A percentile compares a stretch with the other conserved stretches of the same genome.
phyloP scores from a whole-genome alignment of 1,140 invertebrate species.

The Calephelis virginiensis region DNA sequence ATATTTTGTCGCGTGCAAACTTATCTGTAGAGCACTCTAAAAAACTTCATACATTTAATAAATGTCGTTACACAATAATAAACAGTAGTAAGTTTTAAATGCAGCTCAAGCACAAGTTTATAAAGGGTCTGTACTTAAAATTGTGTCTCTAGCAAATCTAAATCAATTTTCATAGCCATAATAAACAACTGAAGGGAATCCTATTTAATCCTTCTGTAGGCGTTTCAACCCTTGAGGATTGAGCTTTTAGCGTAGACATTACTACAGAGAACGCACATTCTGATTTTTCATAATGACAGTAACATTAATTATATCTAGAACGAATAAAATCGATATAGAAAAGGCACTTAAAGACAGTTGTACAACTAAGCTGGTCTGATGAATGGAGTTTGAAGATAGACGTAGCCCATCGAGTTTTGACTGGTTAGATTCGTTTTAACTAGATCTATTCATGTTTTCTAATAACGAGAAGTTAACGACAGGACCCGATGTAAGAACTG shows the following conservation, averaged over 20 bases:
- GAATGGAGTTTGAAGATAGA: too few species aligned
- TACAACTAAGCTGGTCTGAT: too few species aligned
- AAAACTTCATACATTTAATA: neutral
- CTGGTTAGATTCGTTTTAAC: too few species aligned
- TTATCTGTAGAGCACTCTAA: too few species aligned
- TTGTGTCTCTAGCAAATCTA: conserved; percentile 33
- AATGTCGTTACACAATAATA: neutral
- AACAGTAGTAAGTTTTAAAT: neutral
- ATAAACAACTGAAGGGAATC: conserved; percentile 35
- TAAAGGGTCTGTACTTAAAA: conserved; percentile 34
- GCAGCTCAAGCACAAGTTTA: conserved; percentile 7
- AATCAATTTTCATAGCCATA: conserved; percentile 39
- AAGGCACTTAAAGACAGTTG: too few species aligned
- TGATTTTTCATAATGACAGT: neutral
- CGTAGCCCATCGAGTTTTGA: too few species aligned
- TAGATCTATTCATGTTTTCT: too few species aligned
- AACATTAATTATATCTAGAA: neutral
- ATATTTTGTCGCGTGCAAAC: too few species aligned
- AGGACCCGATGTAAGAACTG: too few species aligned
- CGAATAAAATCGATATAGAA: too few species aligned
- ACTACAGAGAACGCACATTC: conserved; percentile 14
- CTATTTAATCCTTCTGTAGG: conserved; percentile 34
- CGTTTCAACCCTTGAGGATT: conserved; percentile 32
- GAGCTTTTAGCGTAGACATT: conserved; percentile 30
- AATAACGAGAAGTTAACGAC: too few species aligned